Conservation (phyloP, 2,797 vertebrate species). For the Lagorchestes hirsutus region DNA sequence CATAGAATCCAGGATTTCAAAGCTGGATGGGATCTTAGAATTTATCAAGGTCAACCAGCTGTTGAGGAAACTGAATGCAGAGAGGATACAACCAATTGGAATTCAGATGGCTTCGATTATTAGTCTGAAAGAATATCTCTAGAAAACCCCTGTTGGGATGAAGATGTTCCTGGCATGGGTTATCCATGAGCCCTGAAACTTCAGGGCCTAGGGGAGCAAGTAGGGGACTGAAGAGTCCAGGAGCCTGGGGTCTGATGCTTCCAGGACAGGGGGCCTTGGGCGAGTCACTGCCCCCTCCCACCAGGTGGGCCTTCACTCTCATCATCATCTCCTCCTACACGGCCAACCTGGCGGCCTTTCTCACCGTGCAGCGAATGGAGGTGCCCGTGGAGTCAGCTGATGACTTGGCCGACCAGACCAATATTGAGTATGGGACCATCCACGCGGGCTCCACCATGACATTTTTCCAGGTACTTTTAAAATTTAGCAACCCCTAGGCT, state of each 20-base stretch:
- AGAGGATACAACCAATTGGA: not conserved
- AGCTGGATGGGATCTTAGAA: not conserved
- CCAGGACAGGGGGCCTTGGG: not conserved
- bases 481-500: not conserved
- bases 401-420: constrained; percentile 96
- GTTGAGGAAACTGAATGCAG: not conserved
- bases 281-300: constrained; percentile 57
- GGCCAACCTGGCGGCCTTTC: constrained; percentile 95
- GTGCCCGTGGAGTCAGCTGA: constrained; percentile 95
- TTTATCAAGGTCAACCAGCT: not conserved
- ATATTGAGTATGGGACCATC: constrained; percentile 96
- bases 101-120: not conserved
- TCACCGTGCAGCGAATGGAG: constrained; percentile 97
- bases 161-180: not conserved
- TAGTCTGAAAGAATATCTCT: not conserved
- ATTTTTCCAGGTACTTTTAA: constrained; percentile 93
- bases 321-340: constrained; percentile 99
- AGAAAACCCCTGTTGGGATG: not conserved
- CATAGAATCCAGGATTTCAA: not conserved
- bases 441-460: constrained; percentile 97
- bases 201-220: not conserved
- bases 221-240: not conserved
- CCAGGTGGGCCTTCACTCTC: constrained; percentile 97
- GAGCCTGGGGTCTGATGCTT: not conserved
- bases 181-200: not conserved